These are phyloP conservation scores for Cistogaster globosa DNA, from an alignment of 2,888 invertebrate species.

Conservation along the genomic window DNA sequence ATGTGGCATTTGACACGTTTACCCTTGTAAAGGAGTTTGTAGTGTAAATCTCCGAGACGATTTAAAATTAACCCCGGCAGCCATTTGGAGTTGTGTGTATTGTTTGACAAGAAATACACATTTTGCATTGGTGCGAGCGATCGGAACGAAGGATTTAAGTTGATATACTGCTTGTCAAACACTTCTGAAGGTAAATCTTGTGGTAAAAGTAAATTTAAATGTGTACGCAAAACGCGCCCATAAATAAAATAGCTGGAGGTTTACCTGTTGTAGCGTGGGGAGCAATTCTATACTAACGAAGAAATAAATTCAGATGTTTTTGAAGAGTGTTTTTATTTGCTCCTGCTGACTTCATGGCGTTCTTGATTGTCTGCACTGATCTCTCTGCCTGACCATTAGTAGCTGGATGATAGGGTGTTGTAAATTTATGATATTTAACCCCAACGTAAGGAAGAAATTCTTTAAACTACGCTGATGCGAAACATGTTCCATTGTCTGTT, in stretches of 20 bases:
- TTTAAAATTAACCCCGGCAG: slow-evolving; percentile 30
- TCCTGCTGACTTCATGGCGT: background rate
- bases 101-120: slow-evolving; percentile 5
- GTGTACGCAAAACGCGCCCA: slow-evolving; percentile 1
- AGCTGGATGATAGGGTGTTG: too few relatives aligned
- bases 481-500: too few relatives aligned
- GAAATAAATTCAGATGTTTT: slow-evolving; percentile 24
- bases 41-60: slow-evolving; percentile 13
- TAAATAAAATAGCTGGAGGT: slow-evolving; percentile 17
- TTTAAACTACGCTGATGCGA: slow-evolving; percentile 22
- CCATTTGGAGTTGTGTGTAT: slow-evolving; percentile 20
- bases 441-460: slow-evolving; percentile 12
- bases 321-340: slow-evolving; percentile 9
- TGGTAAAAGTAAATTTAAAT: slow-evolving; percentile 19
- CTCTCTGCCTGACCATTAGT: too few relatives aligned
- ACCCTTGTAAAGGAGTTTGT: slow-evolving; percentile 29
- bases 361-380: slow-evolving; percentile 30
- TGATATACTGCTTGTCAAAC: slow-evolving; percentile 31
- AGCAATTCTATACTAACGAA: slow-evolving; percentile 39
- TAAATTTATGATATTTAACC: slow-evolving; percentile 23
- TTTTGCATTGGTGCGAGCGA: too few relatives aligned
- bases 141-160: background rate
- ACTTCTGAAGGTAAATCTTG: background rate
- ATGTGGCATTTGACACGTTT: slow-evolving; percentile 16
- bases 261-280: slow-evolving; percentile 41